Evolutionary conservation across 92 coral and sea anemone genomes (phyloP).

Genomic region (Phenganax subtilis): DNA sequence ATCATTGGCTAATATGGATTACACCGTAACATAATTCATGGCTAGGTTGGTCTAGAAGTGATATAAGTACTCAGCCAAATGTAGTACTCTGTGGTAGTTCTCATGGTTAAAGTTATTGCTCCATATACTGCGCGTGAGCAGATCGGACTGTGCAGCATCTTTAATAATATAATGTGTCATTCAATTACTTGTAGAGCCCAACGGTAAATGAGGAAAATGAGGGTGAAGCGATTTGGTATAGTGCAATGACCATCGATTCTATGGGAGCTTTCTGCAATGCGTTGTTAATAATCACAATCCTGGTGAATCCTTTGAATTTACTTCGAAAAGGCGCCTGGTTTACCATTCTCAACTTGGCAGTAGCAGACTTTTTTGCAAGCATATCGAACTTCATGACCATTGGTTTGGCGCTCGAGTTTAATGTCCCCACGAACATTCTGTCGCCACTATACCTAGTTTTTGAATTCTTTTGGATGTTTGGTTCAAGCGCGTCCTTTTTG

Average conservation of each 20-base stretch:
- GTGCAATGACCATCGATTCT: background rate
- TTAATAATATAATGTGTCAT: too few species aligned
- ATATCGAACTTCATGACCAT: background rate
- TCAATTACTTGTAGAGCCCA: too few species aligned
- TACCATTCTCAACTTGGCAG: slow-evolving; percentile 6
- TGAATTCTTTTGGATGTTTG: slow-evolving; percentile 5
- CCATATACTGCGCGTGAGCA: too few species aligned
- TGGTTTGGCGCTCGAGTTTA: background rate
- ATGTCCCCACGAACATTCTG: background rate
- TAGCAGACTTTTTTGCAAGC: background rate
- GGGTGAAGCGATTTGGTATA: background rate
- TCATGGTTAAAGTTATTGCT: too few species aligned
- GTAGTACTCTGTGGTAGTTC: too few species aligned
- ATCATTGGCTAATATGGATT: too few species aligned
- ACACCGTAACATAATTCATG: too few species aligned
- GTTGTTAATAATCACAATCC: background rate
- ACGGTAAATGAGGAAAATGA: background rate
- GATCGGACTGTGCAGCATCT: too few species aligned
- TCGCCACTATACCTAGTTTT: background rate
- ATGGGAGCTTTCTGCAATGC: background rate
- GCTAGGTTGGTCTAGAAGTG: too few species aligned
- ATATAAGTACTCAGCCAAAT: too few species aligned
- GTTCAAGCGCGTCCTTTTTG: slow-evolving; percentile 3
- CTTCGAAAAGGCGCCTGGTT: slow-evolving; percentile 12
- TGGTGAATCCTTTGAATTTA: background rate